These are phyloP conservation scores for Philereme transversata DNA, from an alignment of 2,888 invertebrate species.

Conservation along the genomic window DNA sequence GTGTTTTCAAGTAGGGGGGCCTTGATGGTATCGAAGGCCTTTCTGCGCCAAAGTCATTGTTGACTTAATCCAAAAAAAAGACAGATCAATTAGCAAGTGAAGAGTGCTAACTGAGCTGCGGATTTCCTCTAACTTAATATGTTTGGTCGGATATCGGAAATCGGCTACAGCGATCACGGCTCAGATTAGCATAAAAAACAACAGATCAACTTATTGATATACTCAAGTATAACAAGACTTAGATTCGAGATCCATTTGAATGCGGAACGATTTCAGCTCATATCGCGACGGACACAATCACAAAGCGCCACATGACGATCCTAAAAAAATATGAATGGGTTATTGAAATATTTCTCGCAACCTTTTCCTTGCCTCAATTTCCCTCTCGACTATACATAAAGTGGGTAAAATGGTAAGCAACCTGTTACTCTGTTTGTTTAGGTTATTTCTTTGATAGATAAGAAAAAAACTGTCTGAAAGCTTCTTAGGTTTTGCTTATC, in stretches of 20 bases:
- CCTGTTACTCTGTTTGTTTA: constrained; percentile 45
- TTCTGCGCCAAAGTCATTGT: no score
- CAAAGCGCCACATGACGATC: constrained; percentile 71
- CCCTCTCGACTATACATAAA: constrained; percentile 65
- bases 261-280: constrained; percentile 1
- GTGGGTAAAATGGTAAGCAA: constrained; percentile 65
- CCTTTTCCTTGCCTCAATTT: constrained; percentile 69
- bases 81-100: no score
- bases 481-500: background rate
- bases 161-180: no score
- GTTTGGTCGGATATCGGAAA: no score
- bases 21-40: no score
- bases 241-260: constrained; percentile 4
- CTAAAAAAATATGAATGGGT: constrained; percentile 79
- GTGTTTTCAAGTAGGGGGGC: no score
- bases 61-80: no score
- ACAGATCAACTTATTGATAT: background rate
- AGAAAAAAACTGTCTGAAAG: constrained; percentile 13
- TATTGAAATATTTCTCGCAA: constrained; percentile 79
- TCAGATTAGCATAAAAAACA: background rate
- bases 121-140: no score
- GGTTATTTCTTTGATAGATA: constrained; percentile 24
- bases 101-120: no score
- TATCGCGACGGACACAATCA: constrained; percentile 50
- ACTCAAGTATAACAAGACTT: background rate